Evolutionary conservation across 2,888 invertebrate species (phyloP).

Genomic region (Saturnia pavonia): DNA sequence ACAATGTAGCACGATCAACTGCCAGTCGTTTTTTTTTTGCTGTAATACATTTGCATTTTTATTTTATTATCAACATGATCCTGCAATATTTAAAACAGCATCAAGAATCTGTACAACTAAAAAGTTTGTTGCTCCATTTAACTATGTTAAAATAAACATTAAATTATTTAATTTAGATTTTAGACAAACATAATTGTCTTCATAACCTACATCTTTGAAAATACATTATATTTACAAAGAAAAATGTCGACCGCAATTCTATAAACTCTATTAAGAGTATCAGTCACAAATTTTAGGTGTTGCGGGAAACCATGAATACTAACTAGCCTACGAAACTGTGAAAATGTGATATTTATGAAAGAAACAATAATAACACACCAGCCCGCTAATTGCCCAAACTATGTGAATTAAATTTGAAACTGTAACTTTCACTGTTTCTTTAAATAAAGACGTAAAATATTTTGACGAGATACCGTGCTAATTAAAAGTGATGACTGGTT

Average conservation of each 20-base stretch:
- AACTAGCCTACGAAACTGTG: background rate
- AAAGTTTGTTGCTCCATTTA: background rate
- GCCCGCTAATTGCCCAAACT: background rate
- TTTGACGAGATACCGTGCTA: too few relatives aligned
- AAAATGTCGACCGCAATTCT: too few relatives aligned
- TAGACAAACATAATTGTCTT: background rate
- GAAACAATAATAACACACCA: background rate
- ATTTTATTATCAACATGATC: background rate
- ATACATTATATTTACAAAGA: background rate
- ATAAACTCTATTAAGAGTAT: background rate
- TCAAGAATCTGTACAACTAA: background rate
- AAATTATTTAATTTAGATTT: background rate
- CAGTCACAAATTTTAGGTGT: background rate
- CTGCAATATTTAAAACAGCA: background rate
- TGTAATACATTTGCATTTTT: background rate
- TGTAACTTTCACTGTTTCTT: background rate
- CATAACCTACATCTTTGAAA: background rate
- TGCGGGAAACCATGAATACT: background rate
- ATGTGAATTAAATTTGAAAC: background rate
- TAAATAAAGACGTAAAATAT: background rate
- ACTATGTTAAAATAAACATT: background rate
- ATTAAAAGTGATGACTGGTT: background rate
- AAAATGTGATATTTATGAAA: background rate
- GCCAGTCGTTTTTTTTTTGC: background rate
- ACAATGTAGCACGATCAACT: background rate